Percentiles rank a stretch among this genome's conserved stretches.
Evolutionary conservation across 2,113 vertebrate species (phyloP).

Genomic region (Vidua macroura): DNA sequence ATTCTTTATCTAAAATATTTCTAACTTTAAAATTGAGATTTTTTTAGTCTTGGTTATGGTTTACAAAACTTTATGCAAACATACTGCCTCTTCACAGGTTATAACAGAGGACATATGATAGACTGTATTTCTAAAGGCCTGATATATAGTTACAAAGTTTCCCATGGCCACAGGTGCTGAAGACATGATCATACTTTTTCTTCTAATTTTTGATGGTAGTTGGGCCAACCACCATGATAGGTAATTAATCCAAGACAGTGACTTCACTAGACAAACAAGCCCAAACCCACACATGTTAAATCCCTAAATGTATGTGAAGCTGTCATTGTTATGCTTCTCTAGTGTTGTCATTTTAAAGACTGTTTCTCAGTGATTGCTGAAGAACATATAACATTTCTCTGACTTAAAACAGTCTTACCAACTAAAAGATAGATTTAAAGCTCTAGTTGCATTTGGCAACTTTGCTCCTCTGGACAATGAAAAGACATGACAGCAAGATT

Average conservation of each 20-base stretch:
- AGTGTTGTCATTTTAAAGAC: neutral
- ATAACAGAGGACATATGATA: neutral
- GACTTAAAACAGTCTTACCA: neutral
- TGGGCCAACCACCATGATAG: neutral
- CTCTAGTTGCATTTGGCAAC: neutral
- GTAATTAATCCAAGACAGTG: neutral
- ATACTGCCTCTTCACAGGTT: neutral
- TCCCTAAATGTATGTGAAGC: neutral
- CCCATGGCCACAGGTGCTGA: neutral
- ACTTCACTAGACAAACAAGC: neutral
- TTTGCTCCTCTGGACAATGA: neutral
- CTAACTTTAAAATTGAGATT: neutral
- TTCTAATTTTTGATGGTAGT: neutral
- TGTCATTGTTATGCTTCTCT: neutral
- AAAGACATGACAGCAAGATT: neutral
- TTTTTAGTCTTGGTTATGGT: neutral
- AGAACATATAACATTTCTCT: neutral
- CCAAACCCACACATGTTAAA: neutral
- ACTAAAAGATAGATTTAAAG: neutral
- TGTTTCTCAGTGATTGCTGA: neutral
- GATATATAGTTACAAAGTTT: neutral
- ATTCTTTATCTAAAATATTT: neutral
- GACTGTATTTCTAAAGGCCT: neutral
- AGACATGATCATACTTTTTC: neutral
- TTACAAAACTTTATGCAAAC: neutral